Evolutionary conservation across 2,797 vertebrate species (phyloP).

Genomic region (Sebastes itinus): DNA sequence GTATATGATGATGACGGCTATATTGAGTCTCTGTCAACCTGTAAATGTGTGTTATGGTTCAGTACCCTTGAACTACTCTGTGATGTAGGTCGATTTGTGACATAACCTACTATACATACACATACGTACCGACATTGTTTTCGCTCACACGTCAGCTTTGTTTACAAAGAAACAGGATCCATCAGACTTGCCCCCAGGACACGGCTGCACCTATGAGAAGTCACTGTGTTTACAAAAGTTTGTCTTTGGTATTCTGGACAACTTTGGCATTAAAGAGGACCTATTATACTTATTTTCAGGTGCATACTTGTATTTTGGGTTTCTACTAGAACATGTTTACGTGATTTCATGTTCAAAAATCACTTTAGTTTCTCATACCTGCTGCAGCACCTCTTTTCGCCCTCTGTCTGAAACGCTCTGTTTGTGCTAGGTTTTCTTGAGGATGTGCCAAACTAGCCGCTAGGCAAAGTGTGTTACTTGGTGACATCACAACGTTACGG

Average conservation of each 20-base stretch:
- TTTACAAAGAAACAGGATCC: slow-evolving; percentile 31
- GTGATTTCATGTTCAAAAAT: too few species aligned
- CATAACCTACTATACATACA: background rate
- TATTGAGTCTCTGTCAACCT: slow-evolving; percentile 1
- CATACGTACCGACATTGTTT: background rate
- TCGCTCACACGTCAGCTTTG: background rate
- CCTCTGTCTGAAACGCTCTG: too few species aligned
- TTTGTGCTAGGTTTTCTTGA: too few species aligned
- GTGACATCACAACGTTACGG: too few species aligned
- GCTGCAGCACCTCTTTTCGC: too few species aligned
- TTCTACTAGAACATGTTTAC: too few species aligned
- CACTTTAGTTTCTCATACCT: too few species aligned
- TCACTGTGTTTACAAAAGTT: background rate
- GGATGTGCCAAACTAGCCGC: too few species aligned
- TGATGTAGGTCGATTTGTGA: background rate
- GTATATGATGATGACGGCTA: background rate
- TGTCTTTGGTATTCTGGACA: background rate
- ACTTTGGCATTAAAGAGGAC: background rate
- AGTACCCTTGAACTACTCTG: slow-evolving; percentile 5
- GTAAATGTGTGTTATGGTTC: background rate
- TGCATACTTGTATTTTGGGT: too few species aligned
- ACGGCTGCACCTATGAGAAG: background rate
- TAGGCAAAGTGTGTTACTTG: too few species aligned
- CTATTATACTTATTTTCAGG: too few species aligned
- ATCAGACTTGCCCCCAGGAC: background rate